Evolutionary conservation across 2,113 vertebrate species (phyloP), one percentile per base, ranked within the genome.

Genomic region (Cepphus grylle): DNA sequence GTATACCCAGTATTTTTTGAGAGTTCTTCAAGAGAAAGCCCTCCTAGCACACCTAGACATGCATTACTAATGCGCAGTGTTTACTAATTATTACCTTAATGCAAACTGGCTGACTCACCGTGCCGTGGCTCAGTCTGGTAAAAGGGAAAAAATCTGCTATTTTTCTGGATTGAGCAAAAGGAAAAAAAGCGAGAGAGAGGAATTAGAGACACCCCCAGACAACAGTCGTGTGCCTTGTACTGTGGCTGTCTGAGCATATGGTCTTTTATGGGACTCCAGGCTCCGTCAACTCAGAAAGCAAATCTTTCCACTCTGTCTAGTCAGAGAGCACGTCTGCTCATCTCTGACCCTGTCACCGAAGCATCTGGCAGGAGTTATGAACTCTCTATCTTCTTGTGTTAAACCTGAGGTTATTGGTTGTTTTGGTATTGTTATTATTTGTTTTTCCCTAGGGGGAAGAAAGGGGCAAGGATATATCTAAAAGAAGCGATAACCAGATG

Each of bases 301-400:
- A 86, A 90, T 86, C 67, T 71, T 81, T 59, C 45, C 36, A 52
- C 40, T 76, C 77, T 79, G 43, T 52, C 58, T 52, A 32, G 74
- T n/a, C 56, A 36, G 84, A 92, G 67, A 80, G 55, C 2, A 9
- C 78, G 45, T 21, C 62, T 82, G 65, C 40, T 87, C 77, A 17
- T 86, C 77, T 69, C 89, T 84, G 81, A 95, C 94, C 88, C 82
- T 78, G 69, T 56, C 88, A 91, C 40, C 0, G 1, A 69, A 90
- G 83, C 88, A 91, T 87, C 80, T 95, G 96, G 94, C 52, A 94
- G 83, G 77, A 96, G 65, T 94, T 49, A 96, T 38, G 88, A 93
- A 91, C 94, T 89, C 81, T 86, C 43, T 40, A 8, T 84, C 71
- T 93, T 61, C 65, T 63, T 32, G 32, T 72, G 56, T 91, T 87